Evolutionary conservation across 2,888 invertebrate genomes (phyloP).

Genomic region (Trissoscelio sp.): DNA sequence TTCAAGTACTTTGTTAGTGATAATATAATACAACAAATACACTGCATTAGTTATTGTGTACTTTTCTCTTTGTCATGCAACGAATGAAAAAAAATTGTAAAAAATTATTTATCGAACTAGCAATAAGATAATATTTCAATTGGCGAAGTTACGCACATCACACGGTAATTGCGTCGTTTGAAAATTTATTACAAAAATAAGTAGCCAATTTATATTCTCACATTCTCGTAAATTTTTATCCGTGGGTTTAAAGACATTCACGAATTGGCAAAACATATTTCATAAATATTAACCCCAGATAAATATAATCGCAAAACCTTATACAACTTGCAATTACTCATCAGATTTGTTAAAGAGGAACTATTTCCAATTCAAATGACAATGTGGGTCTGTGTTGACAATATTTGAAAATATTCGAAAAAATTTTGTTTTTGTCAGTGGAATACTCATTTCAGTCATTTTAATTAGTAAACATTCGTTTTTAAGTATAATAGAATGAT

Average conservation of each 20-base stretch:
- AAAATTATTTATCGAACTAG: conserved; percentile 11
- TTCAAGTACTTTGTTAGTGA: conserved; percentile 23
- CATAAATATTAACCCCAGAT: conserved; percentile 5
- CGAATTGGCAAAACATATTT: neutral
- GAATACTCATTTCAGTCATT: no score
- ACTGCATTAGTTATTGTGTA: neutral
- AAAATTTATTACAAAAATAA: conserved; percentile 9
- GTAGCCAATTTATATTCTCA: neutral
- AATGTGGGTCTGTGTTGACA: neutral
- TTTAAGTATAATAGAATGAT: no score
- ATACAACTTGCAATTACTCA: conserved; percentile 9
- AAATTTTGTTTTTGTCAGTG: no score
- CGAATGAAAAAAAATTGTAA: neutral
- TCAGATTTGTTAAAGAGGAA: conserved; percentile 13
- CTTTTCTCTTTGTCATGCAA: conserved; percentile 1
- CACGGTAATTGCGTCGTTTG: neutral
- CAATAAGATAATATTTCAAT: conserved; percentile 27
- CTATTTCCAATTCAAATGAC: conserved; percentile 11
- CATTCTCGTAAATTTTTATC: conserved; percentile 6
- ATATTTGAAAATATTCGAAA: neutral
- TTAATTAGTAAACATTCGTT: no score
- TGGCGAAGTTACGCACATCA: neutral
- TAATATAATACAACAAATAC: conserved; percentile 9
- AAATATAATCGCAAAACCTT: neutral
- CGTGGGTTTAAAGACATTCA: neutral